Evolutionary conservation across 2,888 invertebrate genomes (phyloP), one percentile per base, ranked within the genome.

Genomic region (Megamerina dolium): DNA sequence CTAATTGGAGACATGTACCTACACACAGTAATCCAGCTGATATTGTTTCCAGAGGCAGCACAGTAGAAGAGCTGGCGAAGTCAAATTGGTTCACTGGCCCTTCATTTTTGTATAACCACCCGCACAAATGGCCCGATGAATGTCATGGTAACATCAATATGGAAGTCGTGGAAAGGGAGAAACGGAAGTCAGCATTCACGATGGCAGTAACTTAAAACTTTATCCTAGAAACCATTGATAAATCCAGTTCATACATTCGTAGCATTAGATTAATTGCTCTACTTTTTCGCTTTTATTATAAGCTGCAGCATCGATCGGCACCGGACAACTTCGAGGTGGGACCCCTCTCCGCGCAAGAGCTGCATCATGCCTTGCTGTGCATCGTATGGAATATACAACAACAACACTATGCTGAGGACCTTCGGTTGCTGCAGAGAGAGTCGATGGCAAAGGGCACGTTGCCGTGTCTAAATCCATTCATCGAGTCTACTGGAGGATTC

Each of bases 1-100:
- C 27, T 27, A 3, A 27, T 35, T 52, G 48, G 50, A 48, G 32
- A 19, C 41, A 51, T 33, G 46, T 50, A 2, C 51, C 46, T 21
- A 48, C 47, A 8, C 17, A 43, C 5, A 31, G 17, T 19, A 50
- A 51, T 23, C 45, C 48, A 29, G 50, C 46, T 2, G 50, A 52
- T 26, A 14, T 47, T n/a, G 48, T 43, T 9, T 46, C 49, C 8
- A 29, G 49, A 17, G 48, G 49, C 21, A 36, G 38, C 14, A 35
- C 43, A 17, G 41, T 42, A 16, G 23, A 39, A 20, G 48, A 48
- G 13, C 37, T 48, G n/a, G 16, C 3, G 1, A 34, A 34, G 12
- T 45, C 43, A 18, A 43, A 45, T 30, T 53, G 48, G 45, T 44
- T 39, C 9, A 38, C 21, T 18, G 41, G 46, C 20, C 43, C 47